Percentiles rank a stretch among this genome's conserved stretches.
Conservation (phyloP, 2,797 vertebrate genomes). For the Helarctos malayanus region DNA sequence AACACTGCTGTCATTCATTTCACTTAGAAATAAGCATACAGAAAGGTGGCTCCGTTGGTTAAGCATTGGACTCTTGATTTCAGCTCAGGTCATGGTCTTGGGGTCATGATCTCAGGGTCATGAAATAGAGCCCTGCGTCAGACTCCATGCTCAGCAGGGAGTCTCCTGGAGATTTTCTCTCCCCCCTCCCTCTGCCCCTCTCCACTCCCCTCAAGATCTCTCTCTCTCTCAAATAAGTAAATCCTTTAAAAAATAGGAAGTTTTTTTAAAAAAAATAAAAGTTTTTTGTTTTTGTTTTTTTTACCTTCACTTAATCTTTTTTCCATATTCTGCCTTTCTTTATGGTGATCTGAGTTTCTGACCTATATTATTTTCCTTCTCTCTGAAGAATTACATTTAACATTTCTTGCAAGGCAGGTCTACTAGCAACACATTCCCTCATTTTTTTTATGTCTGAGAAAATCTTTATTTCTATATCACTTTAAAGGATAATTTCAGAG, state of each 20-base stretch:
- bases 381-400: neutral
- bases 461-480: neutral
- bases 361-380: neutral
- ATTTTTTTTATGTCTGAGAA: neutral
- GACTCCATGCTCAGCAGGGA: too few relatives aligned
- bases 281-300: neutral
- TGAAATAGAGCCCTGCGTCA: too few relatives aligned
- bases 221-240: too few relatives aligned
- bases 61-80: too few relatives aligned
- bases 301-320: neutral
- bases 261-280: neutral
- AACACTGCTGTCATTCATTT: neutral
- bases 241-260: neutral
- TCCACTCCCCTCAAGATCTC: too few relatives aligned
- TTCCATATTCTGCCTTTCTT: neutral
- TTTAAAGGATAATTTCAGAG: neutral
- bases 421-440: neutral
- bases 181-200: too few relatives aligned
- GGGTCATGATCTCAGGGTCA: too few relatives aligned
- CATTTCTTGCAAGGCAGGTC: neutral
- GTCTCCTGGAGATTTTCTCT: too few relatives aligned
- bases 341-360: neutral
- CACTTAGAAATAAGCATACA: neutral
- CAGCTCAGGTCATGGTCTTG: too few relatives aligned
- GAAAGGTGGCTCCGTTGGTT: too few relatives aligned